Base-by-base conservation (phyloP, 2,113 vertebrate species). In the Zosterops pallidus region DNA sequence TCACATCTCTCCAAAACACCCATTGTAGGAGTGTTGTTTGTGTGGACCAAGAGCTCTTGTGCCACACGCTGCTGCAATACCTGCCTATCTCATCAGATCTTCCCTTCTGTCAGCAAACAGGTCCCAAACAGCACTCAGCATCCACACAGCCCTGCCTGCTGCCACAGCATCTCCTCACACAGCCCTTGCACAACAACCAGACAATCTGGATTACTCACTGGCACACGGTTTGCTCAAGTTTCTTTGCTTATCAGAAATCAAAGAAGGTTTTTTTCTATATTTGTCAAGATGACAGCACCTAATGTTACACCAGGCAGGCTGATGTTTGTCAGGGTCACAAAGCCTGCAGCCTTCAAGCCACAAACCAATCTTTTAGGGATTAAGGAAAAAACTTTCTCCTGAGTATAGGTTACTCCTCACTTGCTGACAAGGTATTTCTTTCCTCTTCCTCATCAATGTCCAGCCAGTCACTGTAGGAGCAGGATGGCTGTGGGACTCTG, bases 91-190 rank as follows among this genome's bases (percentile, higher is more conserved):
- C 55, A 60, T 37, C 12, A 1, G 1, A 93, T 94, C 95, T 92
- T 11, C 82, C 5, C 85, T 47, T 35, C 86, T 92, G 90, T 92
- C 91, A 91, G 87, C 95, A 96, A 94, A 92, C 77, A 83, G 87
- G 68, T 39, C 65, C 92, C 42, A 20, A 88, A 42, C 57, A 49
- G 10, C 55, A 4, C 49, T 57, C 20, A 53, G 55, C 89, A 86
- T 86, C 89, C 64, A 25, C 81, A 29, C 29, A 79, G 91, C 47
- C 83, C 75, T 69, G 81, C 75, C 37, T 65, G 68, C 89, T 91
- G 89, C 90, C 85, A 64, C 84, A 88, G 33, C 84, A 65, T 6
- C 86, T 47, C 64, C 78, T 92, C 33, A 12, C 92, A 55, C 49
- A 42, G 90, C 35, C 59, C 87, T 95, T 95, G 56, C 5, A 14